phyloP scores from a whole-genome alignment of 2,888 invertebrate genomes.

The Agrotis puta region DNA sequence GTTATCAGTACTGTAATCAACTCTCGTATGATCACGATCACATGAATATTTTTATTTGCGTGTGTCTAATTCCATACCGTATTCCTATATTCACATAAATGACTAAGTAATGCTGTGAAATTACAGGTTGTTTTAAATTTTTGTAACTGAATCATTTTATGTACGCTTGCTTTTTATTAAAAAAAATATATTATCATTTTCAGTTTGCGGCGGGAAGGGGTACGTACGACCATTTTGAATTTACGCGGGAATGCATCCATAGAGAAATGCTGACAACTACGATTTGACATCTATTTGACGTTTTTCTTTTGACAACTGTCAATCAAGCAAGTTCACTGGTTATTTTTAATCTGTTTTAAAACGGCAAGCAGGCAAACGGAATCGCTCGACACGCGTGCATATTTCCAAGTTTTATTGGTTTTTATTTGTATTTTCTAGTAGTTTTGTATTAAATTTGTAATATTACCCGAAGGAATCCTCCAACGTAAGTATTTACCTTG shows the following conservation, averaged over 20 bases:
- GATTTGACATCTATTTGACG: slow-evolving; percentile 26
- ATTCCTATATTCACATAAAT: neutral
- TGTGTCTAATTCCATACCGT: neutral
- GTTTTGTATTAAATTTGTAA: slow-evolving; percentile 19
- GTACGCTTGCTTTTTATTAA: neutral
- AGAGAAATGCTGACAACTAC: slow-evolving; percentile 4
- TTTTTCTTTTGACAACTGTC: slow-evolving; percentile 24
- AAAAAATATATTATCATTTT: neutral
- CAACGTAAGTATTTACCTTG: slow-evolving; percentile 52
- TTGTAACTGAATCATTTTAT: too few relatives aligned
- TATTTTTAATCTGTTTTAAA: slow-evolving; percentile 33
- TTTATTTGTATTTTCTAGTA: slow-evolving; percentile 13
- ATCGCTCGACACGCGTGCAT: slow-evolving; percentile 59
- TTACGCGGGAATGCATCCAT: slow-evolving; percentile 24
- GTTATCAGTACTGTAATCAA: too few relatives aligned
- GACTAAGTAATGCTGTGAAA: neutral
- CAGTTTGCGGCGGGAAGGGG: neutral
- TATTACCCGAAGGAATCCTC: slow-evolving; percentile 5
- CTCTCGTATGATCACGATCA: neutral
- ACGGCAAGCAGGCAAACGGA: slow-evolving; percentile 40
- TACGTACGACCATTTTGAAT: neutral
- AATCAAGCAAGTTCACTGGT: slow-evolving; percentile 7
- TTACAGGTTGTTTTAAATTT: neutral
- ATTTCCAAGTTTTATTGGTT: slow-evolving; percentile 35
- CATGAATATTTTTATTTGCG: neutral